A percentile compares a stretch with the other conserved stretches of the same genome.
Evolutionary conservation across 64 coral and sea anemone genomes (phyloP).

Genomic region (Pachyseris speciosa): DNA sequence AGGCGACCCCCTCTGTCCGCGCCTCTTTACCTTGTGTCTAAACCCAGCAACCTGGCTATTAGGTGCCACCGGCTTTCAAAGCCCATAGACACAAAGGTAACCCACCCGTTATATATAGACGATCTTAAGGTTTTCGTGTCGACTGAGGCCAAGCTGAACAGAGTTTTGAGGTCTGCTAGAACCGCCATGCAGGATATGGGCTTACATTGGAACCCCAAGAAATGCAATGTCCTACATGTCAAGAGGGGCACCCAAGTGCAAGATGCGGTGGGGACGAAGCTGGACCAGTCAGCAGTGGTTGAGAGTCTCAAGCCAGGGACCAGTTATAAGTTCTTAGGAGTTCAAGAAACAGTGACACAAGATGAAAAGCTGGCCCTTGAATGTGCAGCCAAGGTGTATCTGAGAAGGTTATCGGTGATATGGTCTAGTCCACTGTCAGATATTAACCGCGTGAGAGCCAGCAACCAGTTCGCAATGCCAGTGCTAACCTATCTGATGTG

Average conservation of each 20-base stretch:
- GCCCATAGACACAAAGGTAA: constrained; percentile 8
- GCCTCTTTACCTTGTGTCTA: constrained; percentile 42
- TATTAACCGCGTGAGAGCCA: constrained; percentile 25
- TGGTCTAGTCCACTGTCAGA: constrained; percentile 45
- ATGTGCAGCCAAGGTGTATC: constrained; percentile 15
- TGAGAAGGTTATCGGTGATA: constrained; percentile 38
- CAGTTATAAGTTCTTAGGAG: constrained; percentile 38
- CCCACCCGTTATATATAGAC: constrained; percentile 5
- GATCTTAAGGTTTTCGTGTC: not conserved
- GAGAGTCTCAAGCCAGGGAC: constrained; percentile 4
- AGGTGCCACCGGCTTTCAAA: constrained; percentile 1
- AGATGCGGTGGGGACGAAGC: not conserved
- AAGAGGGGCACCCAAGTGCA: not conserved
- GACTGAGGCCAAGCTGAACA: constrained; percentile 51
- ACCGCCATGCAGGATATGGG: constrained; percentile 36
- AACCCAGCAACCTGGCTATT: constrained; percentile 54
- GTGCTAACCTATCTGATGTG: constrained; percentile 21
- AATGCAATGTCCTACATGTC: constrained; percentile 38
- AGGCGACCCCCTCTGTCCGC: constrained; percentile 31
- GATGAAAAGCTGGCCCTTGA: constrained; percentile 45
- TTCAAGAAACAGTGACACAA: constrained; percentile 3
- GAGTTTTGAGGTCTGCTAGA: not conserved
- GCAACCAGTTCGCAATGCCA: constrained; percentile 27
- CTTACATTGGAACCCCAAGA: constrained; percentile 37
- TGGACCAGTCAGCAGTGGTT: constrained; percentile 14